These are phyloP conservation scores for Odontomachus brunneus DNA, from an alignment of 1,140 invertebrate genomes.

Conservation along the genomic window DNA sequence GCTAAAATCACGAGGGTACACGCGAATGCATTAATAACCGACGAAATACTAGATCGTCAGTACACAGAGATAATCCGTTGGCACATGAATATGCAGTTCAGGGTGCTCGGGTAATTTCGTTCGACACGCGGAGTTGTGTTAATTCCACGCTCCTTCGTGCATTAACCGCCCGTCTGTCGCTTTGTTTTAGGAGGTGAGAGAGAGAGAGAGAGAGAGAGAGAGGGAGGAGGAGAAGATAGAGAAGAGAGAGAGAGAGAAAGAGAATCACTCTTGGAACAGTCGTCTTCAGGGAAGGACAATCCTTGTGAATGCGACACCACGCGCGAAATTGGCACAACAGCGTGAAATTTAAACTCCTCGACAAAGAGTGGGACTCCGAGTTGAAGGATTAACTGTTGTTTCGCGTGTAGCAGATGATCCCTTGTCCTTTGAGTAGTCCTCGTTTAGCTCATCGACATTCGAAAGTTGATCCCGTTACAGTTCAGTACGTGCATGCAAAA, in stretches of 20 bases:
- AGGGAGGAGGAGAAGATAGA: too few species aligned
- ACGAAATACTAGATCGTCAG: slow-evolving; percentile 41
- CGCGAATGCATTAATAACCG: slow-evolving; percentile 63
- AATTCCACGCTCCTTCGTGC: slow-evolving; percentile 53
- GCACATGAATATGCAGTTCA: slow-evolving; percentile 67
- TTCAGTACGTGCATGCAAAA: too few species aligned
- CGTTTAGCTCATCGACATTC: too few species aligned
- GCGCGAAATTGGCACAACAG: neutral
- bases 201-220: neutral
- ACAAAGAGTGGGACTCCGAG: slow-evolving; percentile 2
- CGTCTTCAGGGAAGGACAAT: too few species aligned
- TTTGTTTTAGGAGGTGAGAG: neutral
- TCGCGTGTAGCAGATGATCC: neutral
- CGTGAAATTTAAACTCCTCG: slow-evolving; percentile 10
- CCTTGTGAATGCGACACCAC: slow-evolving; percentile 1
- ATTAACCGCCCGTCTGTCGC: slow-evolving; percentile 44
- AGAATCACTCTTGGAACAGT: too few species aligned
- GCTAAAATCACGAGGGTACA: slow-evolving; percentile 45
- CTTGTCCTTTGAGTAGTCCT: too few species aligned
- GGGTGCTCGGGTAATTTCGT: slow-evolving; percentile 55
- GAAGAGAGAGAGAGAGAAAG: too few species aligned
- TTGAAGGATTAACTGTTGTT: slow-evolving; percentile 10
- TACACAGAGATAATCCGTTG: slow-evolving; percentile 42
- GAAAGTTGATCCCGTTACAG: too few species aligned
- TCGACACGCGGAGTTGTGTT: slow-evolving; percentile 58